Evolutionary conservation across 2,797 vertebrate species (phyloP).

Genomic region (Mormyrops attenuatus): DNA sequence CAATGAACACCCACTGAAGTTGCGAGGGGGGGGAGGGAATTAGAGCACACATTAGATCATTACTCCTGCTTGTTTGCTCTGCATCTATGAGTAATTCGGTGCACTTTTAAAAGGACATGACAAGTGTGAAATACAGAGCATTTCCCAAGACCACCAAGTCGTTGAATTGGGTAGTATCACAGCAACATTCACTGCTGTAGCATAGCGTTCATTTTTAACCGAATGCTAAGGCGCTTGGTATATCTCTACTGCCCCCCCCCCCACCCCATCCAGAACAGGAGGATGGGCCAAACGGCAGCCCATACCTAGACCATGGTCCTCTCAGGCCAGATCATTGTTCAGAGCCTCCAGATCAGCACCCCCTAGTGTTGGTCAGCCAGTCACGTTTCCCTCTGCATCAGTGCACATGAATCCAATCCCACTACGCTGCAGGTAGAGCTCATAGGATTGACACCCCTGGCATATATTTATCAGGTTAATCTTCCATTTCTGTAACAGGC

Average conservation of each 20-base stretch:
- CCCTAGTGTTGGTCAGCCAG: constrained; percentile 10
- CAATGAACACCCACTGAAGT: not conserved
- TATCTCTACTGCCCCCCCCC: not conserved
- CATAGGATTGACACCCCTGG: constrained; percentile 53
- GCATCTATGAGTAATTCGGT: not conserved
- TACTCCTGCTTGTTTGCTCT: not conserved
- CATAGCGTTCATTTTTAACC: not conserved
- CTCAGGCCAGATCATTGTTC: not conserved
- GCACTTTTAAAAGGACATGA: not conserved
- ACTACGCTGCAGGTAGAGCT: constrained; percentile 42
- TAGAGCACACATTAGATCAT: not conserved
- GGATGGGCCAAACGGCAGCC: not conserved
- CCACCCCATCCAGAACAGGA: not conserved
- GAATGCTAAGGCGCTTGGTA: not conserved
- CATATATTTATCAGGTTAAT: constrained; percentile 40
- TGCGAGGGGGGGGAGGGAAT: not conserved
- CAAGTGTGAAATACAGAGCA: constrained; percentile 29
- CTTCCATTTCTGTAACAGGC: not conserved
- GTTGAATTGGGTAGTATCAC: constrained; percentile 28
- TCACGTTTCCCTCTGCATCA: not conserved
- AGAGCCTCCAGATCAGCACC: constrained; percentile 19
- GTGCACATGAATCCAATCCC: constrained; percentile 56
- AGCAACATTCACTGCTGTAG: constrained; percentile 28
- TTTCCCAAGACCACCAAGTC: constrained; percentile 40
- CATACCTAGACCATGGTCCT: not conserved